These are phyloP conservation scores for Ptilodon capucinus DNA, from an alignment of 2,888 invertebrate genomes.

Conservation along the genomic window DNA sequence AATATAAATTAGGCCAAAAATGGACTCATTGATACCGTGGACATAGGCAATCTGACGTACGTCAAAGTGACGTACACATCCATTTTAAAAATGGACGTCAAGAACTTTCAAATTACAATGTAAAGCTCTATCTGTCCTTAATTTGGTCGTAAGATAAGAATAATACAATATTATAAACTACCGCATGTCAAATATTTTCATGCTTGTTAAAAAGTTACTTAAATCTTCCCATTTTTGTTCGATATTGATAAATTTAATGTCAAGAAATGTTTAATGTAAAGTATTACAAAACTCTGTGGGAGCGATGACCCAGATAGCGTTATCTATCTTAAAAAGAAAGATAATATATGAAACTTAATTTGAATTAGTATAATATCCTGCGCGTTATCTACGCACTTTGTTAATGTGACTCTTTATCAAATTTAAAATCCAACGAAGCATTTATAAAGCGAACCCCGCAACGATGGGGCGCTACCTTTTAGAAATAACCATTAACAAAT, in stretches of 20 bases:
- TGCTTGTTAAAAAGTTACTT: neutral
- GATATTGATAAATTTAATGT: slow-evolving; percentile 30
- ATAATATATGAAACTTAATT: slow-evolving; percentile 55
- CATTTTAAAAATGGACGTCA: too few relatives aligned
- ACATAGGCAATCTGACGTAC: too few relatives aligned
- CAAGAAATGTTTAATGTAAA: slow-evolving; percentile 29
- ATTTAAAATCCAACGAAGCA: slow-evolving; percentile 55
- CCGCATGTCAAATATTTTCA: neutral
- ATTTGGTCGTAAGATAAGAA: too few relatives aligned
- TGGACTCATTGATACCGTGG: too few relatives aligned
- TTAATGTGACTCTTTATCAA: slow-evolving; percentile 67
- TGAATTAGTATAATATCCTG: slow-evolving; percentile 64
- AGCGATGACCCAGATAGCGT: slow-evolving; percentile 50
- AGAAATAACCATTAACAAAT: slow-evolving; percentile 67
- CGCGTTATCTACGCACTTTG: slow-evolving; percentile 60
- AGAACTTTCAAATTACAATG: too few relatives aligned
- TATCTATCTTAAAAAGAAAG: slow-evolving; percentile 56
- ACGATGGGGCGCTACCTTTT: slow-evolving; percentile 65
- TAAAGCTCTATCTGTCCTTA: too few relatives aligned
- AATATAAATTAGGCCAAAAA: too few relatives aligned
- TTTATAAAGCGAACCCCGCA: slow-evolving; percentile 47
- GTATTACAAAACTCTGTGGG: slow-evolving; percentile 43
- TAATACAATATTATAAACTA: too few relatives aligned
- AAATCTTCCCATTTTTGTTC: neutral
- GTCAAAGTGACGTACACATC: too few relatives aligned